phyloP scores from a whole-genome alignment of 1,140 invertebrate genomes.

The Cydia fagiglandana region DNA sequence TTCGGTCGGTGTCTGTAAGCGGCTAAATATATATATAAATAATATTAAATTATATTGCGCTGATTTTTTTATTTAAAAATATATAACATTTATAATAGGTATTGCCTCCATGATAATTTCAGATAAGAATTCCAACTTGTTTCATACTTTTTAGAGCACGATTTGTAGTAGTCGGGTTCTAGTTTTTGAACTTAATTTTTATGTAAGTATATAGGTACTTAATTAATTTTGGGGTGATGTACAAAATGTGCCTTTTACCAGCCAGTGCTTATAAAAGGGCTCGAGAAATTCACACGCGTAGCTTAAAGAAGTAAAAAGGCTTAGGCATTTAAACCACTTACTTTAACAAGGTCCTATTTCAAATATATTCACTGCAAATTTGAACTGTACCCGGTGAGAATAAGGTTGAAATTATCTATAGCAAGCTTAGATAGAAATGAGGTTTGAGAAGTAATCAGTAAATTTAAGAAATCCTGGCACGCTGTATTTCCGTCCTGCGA shows the following conservation, averaged over 20 bases:
- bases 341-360: not conserved
- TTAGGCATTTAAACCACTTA: not conserved
- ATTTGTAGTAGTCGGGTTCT: no score
- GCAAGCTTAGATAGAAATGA: not conserved
- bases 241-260: not conserved
- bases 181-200: no score
- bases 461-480: constrained; percentile 16
- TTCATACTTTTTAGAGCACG: no score
- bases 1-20: no score
- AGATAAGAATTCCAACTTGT: no score
- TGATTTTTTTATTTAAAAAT: no score
- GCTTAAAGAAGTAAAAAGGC: constrained; percentile 10
- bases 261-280: constrained; percentile 1
- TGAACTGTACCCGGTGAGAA: not conserved
- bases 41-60: no score
- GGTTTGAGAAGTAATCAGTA: not conserved
- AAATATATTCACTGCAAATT: not conserved
- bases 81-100: no score
- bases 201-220: no score
- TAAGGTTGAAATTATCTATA: not conserved
- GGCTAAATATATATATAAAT: no score
- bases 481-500: not conserved
- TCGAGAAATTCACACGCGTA: constrained; percentile 5
- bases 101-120: no score
- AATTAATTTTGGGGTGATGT: no score